A percentile compares a stretch with the other conserved stretches of the same genome.
These are phyloP conservation scores for Streptopelia turtur DNA, from an alignment of 2,797 vertebrate genomes.

Conservation along the genomic window DNA sequence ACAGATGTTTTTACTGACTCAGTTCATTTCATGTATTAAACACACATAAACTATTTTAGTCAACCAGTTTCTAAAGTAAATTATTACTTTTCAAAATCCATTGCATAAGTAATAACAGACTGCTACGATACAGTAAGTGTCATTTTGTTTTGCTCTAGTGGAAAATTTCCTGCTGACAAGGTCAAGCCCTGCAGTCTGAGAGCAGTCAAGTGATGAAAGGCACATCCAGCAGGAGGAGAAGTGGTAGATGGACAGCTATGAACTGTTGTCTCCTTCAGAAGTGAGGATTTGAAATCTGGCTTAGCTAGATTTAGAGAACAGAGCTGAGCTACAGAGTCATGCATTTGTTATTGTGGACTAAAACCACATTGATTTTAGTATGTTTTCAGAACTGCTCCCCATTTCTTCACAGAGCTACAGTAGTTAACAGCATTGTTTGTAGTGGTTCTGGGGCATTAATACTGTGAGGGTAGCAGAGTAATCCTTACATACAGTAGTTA, in stretches of 20 bases:
- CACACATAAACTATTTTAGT: constrained; percentile 27
- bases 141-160: constrained; percentile 66
- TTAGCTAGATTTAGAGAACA: background rate
- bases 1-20: constrained; percentile 20
- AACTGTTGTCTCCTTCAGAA: background rate
- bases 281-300: background rate
- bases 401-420: background rate
- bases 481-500: background rate
- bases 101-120: constrained; percentile 60
- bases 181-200: constrained; percentile 50
- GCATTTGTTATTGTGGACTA: constrained; percentile 20
- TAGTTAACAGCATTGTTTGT: background rate
- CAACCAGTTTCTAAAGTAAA: constrained; percentile 52
- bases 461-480: background rate
- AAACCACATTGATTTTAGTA: background rate
- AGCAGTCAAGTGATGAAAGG: constrained; percentile 52
- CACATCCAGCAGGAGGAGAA: background rate
- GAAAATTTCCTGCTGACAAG: constrained; percentile 74
- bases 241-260: background rate
- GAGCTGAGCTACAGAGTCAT: background rate
- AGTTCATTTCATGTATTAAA: constrained; percentile 37
- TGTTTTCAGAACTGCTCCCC: background rate
- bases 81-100: constrained; percentile 58
- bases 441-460: background rate
- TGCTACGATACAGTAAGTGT: constrained; percentile 36